phyloP scores from a whole-genome alignment of 2,888 invertebrate species.

The Bellardia bayeri region DNA sequence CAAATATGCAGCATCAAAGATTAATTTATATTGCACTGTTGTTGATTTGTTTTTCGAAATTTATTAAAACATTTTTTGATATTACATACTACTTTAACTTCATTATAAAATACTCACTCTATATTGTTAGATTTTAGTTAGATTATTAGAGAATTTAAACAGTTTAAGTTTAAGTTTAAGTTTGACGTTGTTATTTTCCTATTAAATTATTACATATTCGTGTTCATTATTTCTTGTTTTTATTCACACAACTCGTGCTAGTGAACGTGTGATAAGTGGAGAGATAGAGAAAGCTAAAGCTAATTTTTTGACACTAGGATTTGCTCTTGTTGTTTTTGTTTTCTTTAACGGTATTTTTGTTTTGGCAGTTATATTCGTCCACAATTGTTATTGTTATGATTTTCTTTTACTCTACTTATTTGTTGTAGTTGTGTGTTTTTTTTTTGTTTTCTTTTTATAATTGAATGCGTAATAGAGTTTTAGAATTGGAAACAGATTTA shows the following conservation, averaged over 20 bases:
- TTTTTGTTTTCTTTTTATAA: conserved; percentile 15
- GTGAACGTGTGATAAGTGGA: conserved; percentile 3
- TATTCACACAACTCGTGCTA: neutral
- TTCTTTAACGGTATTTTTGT: conserved; percentile 65
- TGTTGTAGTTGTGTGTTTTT: neutral
- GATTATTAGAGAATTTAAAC: neutral
- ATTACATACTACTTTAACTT: neutral
- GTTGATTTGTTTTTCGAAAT: neutral
- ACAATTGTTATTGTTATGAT: conserved; percentile 59
- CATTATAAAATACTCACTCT: conserved; percentile 8
- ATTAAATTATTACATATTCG: neutral
- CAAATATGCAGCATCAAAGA: too few species aligned
- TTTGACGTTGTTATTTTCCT: too few species aligned
- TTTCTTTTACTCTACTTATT: conserved; percentile 30
- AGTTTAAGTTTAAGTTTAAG: neutral
- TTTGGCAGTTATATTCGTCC: conserved; percentile 68
- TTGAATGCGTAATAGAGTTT: conserved; percentile 65
- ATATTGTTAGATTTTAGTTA: neutral
- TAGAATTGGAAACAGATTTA: conserved; percentile 33
- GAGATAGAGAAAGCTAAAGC: conserved; percentile 45
- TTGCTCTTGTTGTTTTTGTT: conserved; percentile 24
- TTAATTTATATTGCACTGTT: neutral
- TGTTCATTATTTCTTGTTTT: neutral
- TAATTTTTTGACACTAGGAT: conserved; percentile 53
- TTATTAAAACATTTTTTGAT: neutral